Conservation (phyloP, 2,113 vertebrate genomes). For the Actinemys pallida region DNA sequence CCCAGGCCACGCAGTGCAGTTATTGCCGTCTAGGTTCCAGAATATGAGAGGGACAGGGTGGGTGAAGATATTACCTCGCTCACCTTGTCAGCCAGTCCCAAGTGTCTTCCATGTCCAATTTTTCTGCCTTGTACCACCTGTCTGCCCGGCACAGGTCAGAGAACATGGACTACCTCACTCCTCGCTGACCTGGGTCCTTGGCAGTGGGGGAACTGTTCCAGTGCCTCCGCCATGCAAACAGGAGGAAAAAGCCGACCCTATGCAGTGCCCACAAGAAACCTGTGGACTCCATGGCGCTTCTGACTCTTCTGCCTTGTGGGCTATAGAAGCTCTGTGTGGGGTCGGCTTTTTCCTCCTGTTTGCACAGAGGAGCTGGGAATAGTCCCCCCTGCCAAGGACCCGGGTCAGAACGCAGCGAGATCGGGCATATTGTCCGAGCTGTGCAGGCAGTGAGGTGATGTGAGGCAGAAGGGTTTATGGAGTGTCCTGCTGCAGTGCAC, state of each 20-base stretch:
- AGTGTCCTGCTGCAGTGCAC: not conserved
- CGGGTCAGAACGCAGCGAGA: not conserved
- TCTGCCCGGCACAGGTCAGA: not conserved
- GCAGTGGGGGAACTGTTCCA: not conserved
- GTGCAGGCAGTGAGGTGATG: not conserved
- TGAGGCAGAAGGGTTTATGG: not conserved
- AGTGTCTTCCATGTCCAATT: not conserved
- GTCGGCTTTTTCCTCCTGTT: not conserved
- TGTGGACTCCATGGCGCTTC: not conserved
- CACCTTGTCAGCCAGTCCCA: not conserved
- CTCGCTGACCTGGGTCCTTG: not conserved
- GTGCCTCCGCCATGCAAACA: not conserved
- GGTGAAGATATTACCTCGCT: not conserved
- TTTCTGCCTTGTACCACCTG: not conserved
- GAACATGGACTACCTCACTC: not conserved
- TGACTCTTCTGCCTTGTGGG: not conserved
- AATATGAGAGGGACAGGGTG: not conserved
- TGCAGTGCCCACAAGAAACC: not conserved
- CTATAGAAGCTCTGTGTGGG: not conserved
- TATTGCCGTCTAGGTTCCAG: not conserved
- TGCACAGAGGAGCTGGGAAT: not conserved
- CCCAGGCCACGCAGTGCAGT: not conserved
- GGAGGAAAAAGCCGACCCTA: not conserved
- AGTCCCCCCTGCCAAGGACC: not conserved
- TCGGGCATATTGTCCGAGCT: not conserved